Conservation (phyloP, 1,140 invertebrate species). For the Lepidotrigona ventralis region DNA sequence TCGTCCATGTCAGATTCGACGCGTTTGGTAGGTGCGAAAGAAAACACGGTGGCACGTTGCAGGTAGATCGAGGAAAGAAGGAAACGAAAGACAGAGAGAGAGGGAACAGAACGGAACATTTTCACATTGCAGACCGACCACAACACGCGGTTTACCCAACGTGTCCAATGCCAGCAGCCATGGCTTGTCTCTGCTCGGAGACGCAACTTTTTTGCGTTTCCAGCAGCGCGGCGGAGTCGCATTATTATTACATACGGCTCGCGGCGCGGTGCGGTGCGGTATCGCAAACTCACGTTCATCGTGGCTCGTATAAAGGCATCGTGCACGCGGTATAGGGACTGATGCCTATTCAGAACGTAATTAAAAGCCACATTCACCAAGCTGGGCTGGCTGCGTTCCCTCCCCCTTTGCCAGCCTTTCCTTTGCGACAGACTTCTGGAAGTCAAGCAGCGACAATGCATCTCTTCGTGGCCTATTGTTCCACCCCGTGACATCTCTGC, state of each 20-base stretch:
- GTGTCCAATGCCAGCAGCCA: background rate
- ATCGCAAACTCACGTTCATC: constrained; percentile 55
- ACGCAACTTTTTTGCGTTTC: constrained; percentile 51
- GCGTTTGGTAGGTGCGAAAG: no score
- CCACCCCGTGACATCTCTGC: constrained; percentile 42
- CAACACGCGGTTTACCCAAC: no score
- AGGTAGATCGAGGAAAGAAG: no score
- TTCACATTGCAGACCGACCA: background rate
- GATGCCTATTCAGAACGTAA: constrained; percentile 62
- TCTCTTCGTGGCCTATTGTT: constrained; percentile 59
- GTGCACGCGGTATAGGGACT: constrained; percentile 34
- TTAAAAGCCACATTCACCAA: constrained; percentile 63
- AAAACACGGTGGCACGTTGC: no score
- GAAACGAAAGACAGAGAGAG: no score
- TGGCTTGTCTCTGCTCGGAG: constrained; percentile 35
- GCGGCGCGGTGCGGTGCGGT: background rate
- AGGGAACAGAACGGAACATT: background rate
- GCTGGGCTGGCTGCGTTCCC: constrained; percentile 32
- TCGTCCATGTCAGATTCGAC: no score
- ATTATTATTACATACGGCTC: constrained; percentile 41
- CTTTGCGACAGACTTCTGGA: constrained; percentile 62
- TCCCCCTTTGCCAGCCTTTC: constrained; percentile 41
- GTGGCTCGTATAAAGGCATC: constrained; percentile 50
- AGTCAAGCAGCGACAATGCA: constrained; percentile 60
- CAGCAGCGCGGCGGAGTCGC: constrained; percentile 25